Evolutionary conservation across 2,113 vertebrate genomes (phyloP), one percentile per base, ranked within the genome.

Genomic region (Synchiropus splendidus): DNA sequence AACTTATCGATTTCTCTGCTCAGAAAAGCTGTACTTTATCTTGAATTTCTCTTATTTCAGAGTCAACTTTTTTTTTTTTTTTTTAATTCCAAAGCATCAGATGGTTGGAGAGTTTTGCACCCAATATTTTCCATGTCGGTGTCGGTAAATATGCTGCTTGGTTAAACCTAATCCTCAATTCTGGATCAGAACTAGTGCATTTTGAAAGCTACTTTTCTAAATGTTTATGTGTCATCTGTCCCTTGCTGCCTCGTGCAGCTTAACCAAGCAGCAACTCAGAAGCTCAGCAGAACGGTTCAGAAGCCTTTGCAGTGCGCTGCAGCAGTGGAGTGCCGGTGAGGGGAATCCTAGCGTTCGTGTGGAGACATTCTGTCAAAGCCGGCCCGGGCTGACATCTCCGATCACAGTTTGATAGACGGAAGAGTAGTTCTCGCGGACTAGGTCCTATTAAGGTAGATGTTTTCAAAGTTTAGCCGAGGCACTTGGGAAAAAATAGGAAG

Each of bases 401-500:
- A 80, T 83, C 82, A 81, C 82, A 76, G 71, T 79, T 82, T 80
- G 83, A 80, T 81, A 75, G 81, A 83, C 68, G 67, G 80, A 71
- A 67, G 74, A 83, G 75, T 74, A 67, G 74, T 77, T 74, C 74
- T 65, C 61, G 32, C 65, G 67, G 72, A 79, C 70, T 62, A 72
- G 75, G 77, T 78, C 82, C 80, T 85, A 83, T 84, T 85, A 85
- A 81, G 78, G 76, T 77, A 72, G 75, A 82, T 85, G 79, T 82
- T 83, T 85, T 83, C 73, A 81, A 83, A 82, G 73, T 78, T 79
- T 77, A 50, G 64, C 60, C 63, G 64, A 53, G 79, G 78, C 81
- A 76, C 81, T 70, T 61, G 83, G 83, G 83, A 82, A 82, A 84
- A 84, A 85, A 85, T 84, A 85, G 76, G 79, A 85, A 85, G 72